Evolutionary conservation across 2,113 vertebrate species (phyloP), one percentile per base, ranked within the genome.

Genomic region (Zosterops hypoxanthus): DNA sequence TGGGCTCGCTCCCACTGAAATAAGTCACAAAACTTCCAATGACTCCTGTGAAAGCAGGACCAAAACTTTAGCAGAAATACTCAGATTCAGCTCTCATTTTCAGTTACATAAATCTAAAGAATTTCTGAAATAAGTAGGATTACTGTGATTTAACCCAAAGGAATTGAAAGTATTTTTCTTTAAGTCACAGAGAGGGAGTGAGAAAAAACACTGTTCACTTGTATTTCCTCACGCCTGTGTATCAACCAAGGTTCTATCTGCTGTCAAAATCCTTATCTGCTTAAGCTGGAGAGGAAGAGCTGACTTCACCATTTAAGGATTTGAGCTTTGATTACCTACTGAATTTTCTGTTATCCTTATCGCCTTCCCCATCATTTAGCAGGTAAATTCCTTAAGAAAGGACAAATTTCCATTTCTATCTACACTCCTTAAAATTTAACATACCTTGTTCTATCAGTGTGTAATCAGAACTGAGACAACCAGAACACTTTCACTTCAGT

Each of bases 241-340:
- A 44, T 47, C 84, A 77, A 28, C 33, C 50, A 70, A 71, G 87
- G 47, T 42, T 49, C 50, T 57, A 15, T 50, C 87, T 81, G 86
- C 70, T 94, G 82, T 86, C 88, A 88, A 78, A 94, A 88, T 94
- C 93, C 77, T 96, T 88, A 96, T 96, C 94, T 96, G 88, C 93
- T 95, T 96, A 96, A 88, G 60, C 73, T 86, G 69, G 44, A 93
- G 68, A 90, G 73, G 73, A 94, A 92, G 44, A 94, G 96, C 96
- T 95, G 92, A 94, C 93, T 92, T 88, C 82, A 92, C 64, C 86
- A 41, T 86, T 85, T 72, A 80, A 83, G 84, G 92, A 94, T 89
- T 87, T 91, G 88, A 90, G 92, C 49, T 61, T 90, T 84, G 55
- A 50, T 81, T 95, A 76, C 80, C 83, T 80, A 47, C 65, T 90